Evolutionary conservation across 1,140 invertebrate species (phyloP), one percentile per base, ranked within the genome.

Genomic region (Nymphalis io): DNA sequence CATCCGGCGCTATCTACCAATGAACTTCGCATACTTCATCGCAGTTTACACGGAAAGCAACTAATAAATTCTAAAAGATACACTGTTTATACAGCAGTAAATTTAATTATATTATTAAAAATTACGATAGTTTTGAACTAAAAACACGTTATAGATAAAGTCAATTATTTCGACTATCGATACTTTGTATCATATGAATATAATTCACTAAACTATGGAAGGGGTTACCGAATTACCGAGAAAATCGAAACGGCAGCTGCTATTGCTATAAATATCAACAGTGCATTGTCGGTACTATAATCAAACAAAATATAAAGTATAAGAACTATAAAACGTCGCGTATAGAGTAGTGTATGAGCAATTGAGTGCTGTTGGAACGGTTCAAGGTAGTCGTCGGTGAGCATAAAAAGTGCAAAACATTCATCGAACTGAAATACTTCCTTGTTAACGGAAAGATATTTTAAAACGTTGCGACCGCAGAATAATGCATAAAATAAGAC

Each of bases 401-500:
- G 4, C 3, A 27, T 40, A 38, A 62, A 62, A 66, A 42, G 38
- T 33, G 46, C 39, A 57, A 65, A 70, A 64, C 21, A 55, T 51
- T 20, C 60, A 55, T 53, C 59, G 33, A 60, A 68, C 33, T 68
- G 42, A 67, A 61, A 73, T 61, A 76, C 77, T 82, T 80, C 74
- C 78, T 75, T 74, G 78, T 80, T 79, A 76, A 60, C 42, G 61
- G 15, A 65, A 53, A 73, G 48, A 70, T 78, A 75, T 74, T 62
- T 75, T 78, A 74, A 33, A 79, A 79, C 58, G 66, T 39, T 67
- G 67, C 65, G 75, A 80, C 82, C 80, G 61, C 83, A 83, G 74
- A 79, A 74, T 75, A 75, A 77, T 74, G 74, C 80, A 81, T 85
- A 88, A 87, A 89, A 85, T 87, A 88, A 88, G 82, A 86, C 70